Evolutionary conservation across 2,797 vertebrate species (phyloP).

Genomic region (Anolis apletophallus): DNA sequence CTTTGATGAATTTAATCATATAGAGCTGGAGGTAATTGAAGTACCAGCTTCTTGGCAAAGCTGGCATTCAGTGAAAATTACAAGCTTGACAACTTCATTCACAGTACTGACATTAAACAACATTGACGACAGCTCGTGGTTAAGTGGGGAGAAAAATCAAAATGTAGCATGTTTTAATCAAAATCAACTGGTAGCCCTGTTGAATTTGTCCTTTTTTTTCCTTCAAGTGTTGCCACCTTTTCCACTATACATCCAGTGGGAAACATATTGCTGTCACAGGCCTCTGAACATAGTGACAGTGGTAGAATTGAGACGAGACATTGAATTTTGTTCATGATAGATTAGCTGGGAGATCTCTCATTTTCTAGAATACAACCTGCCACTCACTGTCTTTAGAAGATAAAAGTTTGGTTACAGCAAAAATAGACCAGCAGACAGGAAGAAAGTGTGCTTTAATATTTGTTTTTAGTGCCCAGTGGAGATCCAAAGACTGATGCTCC

Average conservation of each 20-base stretch:
- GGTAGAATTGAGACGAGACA: constrained; percentile 45
- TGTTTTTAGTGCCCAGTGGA: constrained; percentile 55
- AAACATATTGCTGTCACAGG: constrained; percentile 56
- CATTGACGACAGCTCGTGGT: constrained; percentile 67
- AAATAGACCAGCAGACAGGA: constrained; percentile 51
- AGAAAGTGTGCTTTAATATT: constrained; percentile 44
- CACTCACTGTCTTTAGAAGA: constrained; percentile 58
- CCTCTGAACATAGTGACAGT: constrained; percentile 46
- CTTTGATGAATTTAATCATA: constrained; percentile 80
- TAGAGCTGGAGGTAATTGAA: constrained; percentile 79
- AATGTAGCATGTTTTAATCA: constrained; percentile 74
- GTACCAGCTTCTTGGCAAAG: constrained; percentile 76
- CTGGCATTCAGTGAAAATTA: constrained; percentile 75
- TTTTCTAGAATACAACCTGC: constrained; percentile 51
- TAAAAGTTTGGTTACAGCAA: constrained; percentile 73
- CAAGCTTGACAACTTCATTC: constrained; percentile 82
- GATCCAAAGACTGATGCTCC: constrained; percentile 35
- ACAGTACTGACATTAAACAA: constrained; percentile 75
- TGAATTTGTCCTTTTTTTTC: constrained; percentile 52
- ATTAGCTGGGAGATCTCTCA: constrained; percentile 55
- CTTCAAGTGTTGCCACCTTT: constrained; percentile 36
- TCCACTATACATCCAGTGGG: constrained; percentile 45
- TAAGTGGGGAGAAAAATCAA: constrained; percentile 58
- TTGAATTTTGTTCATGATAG: constrained; percentile 46
- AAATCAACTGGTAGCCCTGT: constrained; percentile 17